Evolutionary conservation across 2,888 invertebrate genomes (phyloP), one percentile per base, ranked within the genome.

Genomic region (Colostygia pectinataria): DNA sequence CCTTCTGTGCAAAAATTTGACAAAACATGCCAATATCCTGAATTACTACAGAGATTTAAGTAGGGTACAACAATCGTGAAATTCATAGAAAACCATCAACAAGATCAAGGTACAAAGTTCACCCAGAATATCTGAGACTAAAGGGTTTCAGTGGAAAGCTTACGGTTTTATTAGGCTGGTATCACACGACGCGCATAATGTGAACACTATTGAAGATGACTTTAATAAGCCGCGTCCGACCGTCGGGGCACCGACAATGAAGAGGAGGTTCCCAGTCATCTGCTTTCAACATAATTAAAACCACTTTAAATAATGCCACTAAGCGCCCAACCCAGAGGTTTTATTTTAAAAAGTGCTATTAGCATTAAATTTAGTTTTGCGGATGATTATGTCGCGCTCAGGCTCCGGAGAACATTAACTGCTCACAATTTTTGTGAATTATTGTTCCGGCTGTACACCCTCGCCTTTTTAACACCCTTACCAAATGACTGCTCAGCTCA

Each of bases 221-320:
- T 68, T 55, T 61, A 63, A 59, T 59, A 56, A 55, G 65, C 56
- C 48, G 61, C 60, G 56, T 25, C 57, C 62, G 61, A 55, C 57
- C 46, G 45, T 61, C 64, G 76, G n/a, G n/a, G 20, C 20, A 6
- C 20, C 20, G 20, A 90, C 90, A 89, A 80, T 83, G 82, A 89
- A 90, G 83, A 89, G 90, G 90, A 87, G 87, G 90, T 86, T 62
- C 67, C 59, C 71, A 82, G 90, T 88, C 90, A 89, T 90, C 90
- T 91, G 90, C 88, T 85, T 83, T 82, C 82, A 90, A 89, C 90
- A 89, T 90, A 91, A 91, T 91, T 91, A 90, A 89, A 91, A 90
- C 86, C 82, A 85, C 81, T 88, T 88, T 84, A 89, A 88, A 89
- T 89, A 88, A 86, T 82, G 83, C 85, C 83, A 84, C 83, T 81